Base-by-base conservation (phyloP, 2,113 vertebrate species). In the Casuarius casuarius region DNA sequence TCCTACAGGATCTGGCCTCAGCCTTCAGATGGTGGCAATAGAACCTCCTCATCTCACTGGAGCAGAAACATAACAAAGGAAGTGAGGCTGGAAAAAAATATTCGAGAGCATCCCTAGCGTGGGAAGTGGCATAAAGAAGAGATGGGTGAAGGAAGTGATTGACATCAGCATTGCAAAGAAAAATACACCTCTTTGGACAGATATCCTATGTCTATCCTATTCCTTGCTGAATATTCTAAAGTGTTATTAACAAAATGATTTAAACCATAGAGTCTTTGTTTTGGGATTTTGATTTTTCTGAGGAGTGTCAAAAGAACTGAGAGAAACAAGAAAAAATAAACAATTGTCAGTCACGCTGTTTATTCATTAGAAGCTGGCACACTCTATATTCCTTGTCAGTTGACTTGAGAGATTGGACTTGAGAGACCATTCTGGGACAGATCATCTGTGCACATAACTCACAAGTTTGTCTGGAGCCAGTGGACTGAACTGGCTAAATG, bases 371-470 rank as follows among this genome's bases (percentile, higher is more conserved):
- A 35, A 77, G 13, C 18, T 2, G 23, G 7, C 12, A 67, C 0
- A 4, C 1, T 4, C 49, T 63, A 16, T 29, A 3, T 3, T 20
- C 26, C 15, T 42, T 46, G 8, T 38, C 15, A n/a, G 46, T 6
- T 35, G 6, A 12, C 11, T 49, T 26, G 56, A 58, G 56, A 58
- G 31, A 35, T 22, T 70, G 7, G 52, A 9, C 8, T n/a, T 0
- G 0, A 19, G 16, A 84, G 21, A 4, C 1, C 3, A 40, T 23
- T 35, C n/a, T 61, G 42, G 35, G 28, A 46, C 8, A 29, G n/a
- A 51, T 2, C 0, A 17, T 52, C 61, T 40, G 0, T 14, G 6
- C 25, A 42, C 17, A 35, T 58, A 58, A 58, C 29, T 58, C 56
- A 58, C 29, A 58, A 58, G 56, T 58, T 58, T 17, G 31, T 33